Evolutionary conservation across 2,888 invertebrate genomes (phyloP), one percentile per base, ranked within the genome.

Genomic region (Trissonchulus sp.): DNA sequence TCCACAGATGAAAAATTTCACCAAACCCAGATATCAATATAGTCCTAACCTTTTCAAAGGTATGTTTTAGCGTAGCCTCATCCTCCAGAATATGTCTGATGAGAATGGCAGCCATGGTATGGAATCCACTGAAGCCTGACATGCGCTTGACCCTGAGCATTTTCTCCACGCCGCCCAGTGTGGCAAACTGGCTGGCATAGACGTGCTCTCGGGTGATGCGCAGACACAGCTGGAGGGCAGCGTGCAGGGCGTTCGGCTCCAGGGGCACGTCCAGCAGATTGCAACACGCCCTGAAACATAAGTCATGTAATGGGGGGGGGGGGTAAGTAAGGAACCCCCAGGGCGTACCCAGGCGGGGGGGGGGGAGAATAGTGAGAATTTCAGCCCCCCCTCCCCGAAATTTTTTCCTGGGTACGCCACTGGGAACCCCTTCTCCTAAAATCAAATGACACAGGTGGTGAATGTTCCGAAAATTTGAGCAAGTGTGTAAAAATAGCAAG

Each of bases 31-130:
- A n/a, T n/a, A n/a, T n/a, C n/a, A n/a, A n/a, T n/a, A n/a, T n/a
- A n/a, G n/a, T n/a, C n/a, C n/a, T n/a, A n/a, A 90, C 91, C 85
- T 91, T 91, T 82, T 92, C 92, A 89, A 93, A 91, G 0, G 92
- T 90, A 77, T 90, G 88, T 76, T 89, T 88, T 63, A 93, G 86
- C 18, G 90, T 90, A 2, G 87, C 85, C 0, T 91, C 90, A 76
- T 92, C 92, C 85, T 93, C 93, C 38, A 93, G 85, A 0, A 91
- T 89, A 81, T 93, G 93, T 28, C 93, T 88, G 79, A 93, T 90
- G 28, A 93, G 85, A 30, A 93, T 88, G 0, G 92, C 91, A 0
- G 91, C 90, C 76, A 93, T 63, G 15, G 90, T 90, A 8, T 90
- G 89, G 82, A 91, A 91, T 1, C 92, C 92, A 79, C 89, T 89